These are phyloP conservation scores for Phortica variegata DNA, from an alignment of 1,140 invertebrate species.

Conservation along the genomic window DNA sequence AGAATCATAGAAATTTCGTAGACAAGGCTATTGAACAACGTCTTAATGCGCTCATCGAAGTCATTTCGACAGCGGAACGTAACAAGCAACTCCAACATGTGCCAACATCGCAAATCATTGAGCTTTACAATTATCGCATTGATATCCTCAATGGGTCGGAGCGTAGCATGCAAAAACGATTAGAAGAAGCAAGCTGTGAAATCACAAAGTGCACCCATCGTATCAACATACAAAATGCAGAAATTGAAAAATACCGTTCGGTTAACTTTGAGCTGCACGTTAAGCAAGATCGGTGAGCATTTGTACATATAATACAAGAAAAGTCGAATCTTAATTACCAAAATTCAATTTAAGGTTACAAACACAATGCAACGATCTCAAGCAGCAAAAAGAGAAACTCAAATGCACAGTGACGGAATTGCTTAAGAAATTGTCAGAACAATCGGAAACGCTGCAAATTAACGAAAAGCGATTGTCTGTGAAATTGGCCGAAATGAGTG, in stretches of 20 bases:
- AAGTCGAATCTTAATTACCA: too few relatives aligned
- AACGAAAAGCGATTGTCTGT: constrained; percentile 39
- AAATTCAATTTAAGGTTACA: constrained; percentile 28
- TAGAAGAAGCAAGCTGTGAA: constrained; percentile 44
- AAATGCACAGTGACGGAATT: constrained; percentile 41
- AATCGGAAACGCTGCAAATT: constrained; percentile 35
- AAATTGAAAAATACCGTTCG: constrained; percentile 44
- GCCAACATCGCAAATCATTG: constrained; percentile 47
- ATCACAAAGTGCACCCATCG: constrained; percentile 31
- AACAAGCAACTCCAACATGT: constrained; percentile 42
- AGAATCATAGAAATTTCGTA: constrained; percentile 40
- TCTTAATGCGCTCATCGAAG: constrained; percentile 33
- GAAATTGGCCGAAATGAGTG: constrained; percentile 37
- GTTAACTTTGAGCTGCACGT: constrained; percentile 53
- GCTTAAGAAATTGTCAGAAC: constrained; percentile 46
- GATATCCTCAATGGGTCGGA: constrained; percentile 34
- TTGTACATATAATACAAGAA: neutral
- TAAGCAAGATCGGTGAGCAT: constrained; percentile 43
- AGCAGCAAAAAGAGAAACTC: constrained; percentile 37
- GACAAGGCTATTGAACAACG: constrained; percentile 44
- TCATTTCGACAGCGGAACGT: constrained; percentile 30
- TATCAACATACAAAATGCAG: constrained; percentile 42
- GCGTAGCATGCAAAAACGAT: constrained; percentile 30
- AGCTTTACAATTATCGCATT: constrained; percentile 50
- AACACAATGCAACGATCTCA: constrained; percentile 47